A percentile compares a stretch with the other conserved stretches of the same genome.
Conservation (phyloP, 2,797 vertebrate species). For the Gallinago stenura region DNA sequence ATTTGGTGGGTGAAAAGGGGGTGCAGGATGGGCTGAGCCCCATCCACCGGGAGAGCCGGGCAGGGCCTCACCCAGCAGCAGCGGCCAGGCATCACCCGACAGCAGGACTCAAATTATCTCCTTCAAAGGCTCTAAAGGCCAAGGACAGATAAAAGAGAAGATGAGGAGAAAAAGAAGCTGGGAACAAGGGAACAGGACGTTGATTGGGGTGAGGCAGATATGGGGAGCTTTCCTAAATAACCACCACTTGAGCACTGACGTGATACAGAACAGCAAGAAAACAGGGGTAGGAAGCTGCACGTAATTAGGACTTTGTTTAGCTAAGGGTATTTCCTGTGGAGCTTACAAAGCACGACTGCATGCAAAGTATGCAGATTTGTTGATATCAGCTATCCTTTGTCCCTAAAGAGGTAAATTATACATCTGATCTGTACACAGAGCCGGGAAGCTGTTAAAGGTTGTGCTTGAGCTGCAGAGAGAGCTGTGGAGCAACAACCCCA, state of each 20-base stretch:
- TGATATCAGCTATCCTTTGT: slow-evolving; percentile 20
- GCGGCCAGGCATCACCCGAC: not conserved
- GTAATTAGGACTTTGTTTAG: not conserved
- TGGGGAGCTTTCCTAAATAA: not conserved
- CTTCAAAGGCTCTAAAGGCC: not conserved
- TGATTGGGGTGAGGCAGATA: not conserved
- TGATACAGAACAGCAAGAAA: not conserved
- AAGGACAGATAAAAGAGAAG: not conserved
- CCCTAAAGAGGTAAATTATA: not conserved
- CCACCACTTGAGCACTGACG: not conserved
- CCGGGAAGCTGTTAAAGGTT: not conserved
- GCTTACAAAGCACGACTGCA: not conserved
- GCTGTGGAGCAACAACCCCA: not conserved
- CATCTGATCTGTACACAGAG: not conserved
- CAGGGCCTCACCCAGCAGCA: not conserved
- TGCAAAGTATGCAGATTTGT: not conserved
- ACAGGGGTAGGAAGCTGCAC: slow-evolving; percentile 11
- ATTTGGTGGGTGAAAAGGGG: not conserved
- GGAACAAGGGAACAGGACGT: not conserved
- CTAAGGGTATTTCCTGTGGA: slow-evolving; percentile 29
- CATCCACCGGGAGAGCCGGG: fast-evolving
- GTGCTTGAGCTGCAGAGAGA: not conserved
- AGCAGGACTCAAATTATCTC: not conserved
- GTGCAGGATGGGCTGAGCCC: not conserved
- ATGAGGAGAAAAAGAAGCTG: not conserved